These are phyloP conservation scores for Odobenus rosmarus DNA, from an alignment of 2,113 vertebrate species.

Conservation along the genomic window DNA sequence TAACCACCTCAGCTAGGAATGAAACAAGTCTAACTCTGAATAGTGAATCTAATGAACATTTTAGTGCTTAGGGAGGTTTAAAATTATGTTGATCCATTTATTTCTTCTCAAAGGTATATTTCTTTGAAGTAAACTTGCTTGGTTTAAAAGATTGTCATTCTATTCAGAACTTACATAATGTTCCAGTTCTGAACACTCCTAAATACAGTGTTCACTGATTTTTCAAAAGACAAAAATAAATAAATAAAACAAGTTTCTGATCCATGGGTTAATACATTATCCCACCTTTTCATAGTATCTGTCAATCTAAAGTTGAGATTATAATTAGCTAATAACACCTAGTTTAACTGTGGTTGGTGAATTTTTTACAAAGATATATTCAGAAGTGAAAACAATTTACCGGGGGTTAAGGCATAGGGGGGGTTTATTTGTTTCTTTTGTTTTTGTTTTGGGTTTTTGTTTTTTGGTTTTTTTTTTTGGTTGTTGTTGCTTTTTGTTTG, in stretches of 20 bases:
- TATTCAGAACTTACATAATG: not conserved
- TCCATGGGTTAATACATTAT: not conserved
- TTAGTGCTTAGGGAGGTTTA: not conserved
- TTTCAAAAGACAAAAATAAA: not conserved
- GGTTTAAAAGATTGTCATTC: not conserved
- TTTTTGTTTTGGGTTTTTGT: not conserved
- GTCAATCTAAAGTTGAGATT: not conserved
- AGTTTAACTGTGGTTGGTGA: not conserved
- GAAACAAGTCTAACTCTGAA: not conserved
- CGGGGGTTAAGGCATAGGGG: not conserved
- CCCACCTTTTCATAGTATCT: not conserved
- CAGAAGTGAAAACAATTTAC: constrained; percentile 24
- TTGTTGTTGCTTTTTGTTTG: not conserved
- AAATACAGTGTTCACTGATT: not conserved
- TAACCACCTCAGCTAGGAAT: not conserved
- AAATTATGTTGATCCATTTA: not conserved
- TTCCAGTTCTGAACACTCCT: not conserved
- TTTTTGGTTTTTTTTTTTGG: not conserved
- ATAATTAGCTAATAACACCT: constrained; percentile 21
- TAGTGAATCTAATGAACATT: not conserved
- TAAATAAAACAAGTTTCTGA: constrained; percentile 14
- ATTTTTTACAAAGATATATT: constrained; percentile 13
- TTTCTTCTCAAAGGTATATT: constrained; percentile 18
- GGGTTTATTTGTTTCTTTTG: not conserved
- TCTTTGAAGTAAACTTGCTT: constrained; percentile 5